Evolutionary conservation across 2,888 invertebrate species (phyloP).

Genomic region (Nemotelus pantherinus): DNA sequence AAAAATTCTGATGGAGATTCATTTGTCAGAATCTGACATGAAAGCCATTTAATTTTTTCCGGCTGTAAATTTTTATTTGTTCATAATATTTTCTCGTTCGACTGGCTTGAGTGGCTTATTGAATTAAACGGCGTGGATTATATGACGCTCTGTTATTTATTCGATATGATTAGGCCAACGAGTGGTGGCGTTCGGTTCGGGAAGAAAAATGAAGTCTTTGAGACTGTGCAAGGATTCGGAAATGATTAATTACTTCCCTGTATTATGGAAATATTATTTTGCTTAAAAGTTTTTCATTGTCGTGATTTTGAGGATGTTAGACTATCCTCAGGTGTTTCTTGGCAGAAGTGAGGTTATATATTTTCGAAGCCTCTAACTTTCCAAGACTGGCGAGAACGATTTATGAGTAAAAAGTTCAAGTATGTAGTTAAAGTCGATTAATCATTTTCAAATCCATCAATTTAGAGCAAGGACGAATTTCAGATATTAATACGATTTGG

Average conservation of each 20-base stretch:
- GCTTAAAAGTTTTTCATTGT: constrained; percentile 24
- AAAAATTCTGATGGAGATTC: constrained; percentile 46
- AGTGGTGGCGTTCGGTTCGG: not conserved
- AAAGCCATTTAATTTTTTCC: constrained; percentile 33
- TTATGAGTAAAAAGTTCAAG: not conserved
- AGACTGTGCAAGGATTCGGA: constrained; percentile 4
- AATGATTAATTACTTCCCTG: constrained; percentile 34
- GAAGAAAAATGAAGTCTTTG: constrained; percentile 10
- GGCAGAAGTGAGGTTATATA: not conserved
- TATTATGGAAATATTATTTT: not conserved
- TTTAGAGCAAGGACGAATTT: constrained; percentile 1
- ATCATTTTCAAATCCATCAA: constrained; percentile 14
- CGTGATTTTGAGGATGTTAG: not conserved
- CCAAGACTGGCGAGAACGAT: not conserved
- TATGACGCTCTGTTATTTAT: constrained; percentile 18
- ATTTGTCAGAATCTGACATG: constrained; percentile 55
- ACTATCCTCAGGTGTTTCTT: constrained; percentile 25
- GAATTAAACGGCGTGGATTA: constrained; percentile 37
- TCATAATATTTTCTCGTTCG: constrained; percentile 3
- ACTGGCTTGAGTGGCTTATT: constrained; percentile 15
- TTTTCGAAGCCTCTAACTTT: too few species aligned
- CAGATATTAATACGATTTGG: not conserved
- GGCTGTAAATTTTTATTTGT: constrained; percentile 37
- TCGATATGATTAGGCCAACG: constrained; percentile 7
- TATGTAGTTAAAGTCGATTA: constrained; percentile 4